A percentile compares a stretch with the other conserved stretches of the same genome.
phyloP scores from a whole-genome alignment of 1,140 invertebrate genomes.

The Gyrodactylus salaris region DNA sequence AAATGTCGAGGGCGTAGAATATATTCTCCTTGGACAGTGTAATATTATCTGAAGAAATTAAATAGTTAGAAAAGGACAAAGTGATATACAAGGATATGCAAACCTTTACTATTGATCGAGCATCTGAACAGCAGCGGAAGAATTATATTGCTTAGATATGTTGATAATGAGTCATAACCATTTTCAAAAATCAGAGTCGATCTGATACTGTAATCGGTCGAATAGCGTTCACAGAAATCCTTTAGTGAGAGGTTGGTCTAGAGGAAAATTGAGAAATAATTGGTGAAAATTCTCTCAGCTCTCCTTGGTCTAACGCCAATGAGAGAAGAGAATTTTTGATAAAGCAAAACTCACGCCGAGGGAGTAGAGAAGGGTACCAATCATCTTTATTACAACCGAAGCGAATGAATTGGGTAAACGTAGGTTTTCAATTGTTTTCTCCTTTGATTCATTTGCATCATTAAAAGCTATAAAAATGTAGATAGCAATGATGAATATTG shows the following conservation, averaged over 20 bases:
- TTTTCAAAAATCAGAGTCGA: background rate
- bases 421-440: background rate
- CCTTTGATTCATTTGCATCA: background rate
- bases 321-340: background rate
- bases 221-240: constrained; percentile 1
- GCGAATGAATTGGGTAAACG: background rate
- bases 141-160: constrained; percentile 1
- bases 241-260: background rate
- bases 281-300: background rate
- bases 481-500: too few species aligned
- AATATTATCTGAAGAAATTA: background rate
- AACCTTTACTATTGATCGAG: constrained; percentile 11
- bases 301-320: background rate
- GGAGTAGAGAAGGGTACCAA: background rate
- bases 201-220: background rate
- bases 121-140: background rate
- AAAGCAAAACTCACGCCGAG: background rate
- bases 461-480: background rate
- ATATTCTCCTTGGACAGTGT: constrained; percentile 2
- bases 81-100: background rate
- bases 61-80: background rate
- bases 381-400: background rate
- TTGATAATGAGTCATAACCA: background rate
- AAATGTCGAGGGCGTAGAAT: background rate
- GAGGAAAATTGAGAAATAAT: background rate